Conservation (phyloP, 2,113 vertebrate genomes). For the Cisticola juncidis region DNA sequence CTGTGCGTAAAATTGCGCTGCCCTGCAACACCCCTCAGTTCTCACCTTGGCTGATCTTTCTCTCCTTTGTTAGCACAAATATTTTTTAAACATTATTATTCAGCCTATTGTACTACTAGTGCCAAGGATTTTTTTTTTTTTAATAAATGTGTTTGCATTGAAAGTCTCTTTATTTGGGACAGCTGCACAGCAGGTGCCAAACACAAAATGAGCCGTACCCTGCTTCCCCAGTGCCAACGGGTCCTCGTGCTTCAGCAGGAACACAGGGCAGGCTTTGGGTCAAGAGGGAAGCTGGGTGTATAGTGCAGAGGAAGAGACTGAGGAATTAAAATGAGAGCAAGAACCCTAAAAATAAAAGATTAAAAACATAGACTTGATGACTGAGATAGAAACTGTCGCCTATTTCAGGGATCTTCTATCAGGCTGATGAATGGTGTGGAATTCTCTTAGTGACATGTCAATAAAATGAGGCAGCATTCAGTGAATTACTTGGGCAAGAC, state of each 20-base stretch:
- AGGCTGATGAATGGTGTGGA: background rate
- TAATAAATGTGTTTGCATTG: background rate
- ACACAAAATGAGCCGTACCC: accelerated
- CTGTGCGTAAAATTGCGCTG: background rate
- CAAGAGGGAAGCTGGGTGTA: background rate
- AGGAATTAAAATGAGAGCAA: background rate
- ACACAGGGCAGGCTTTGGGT: background rate
- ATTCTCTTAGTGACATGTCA: background rate
- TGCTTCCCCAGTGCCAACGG: accelerated
- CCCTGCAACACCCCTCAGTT: accelerated
- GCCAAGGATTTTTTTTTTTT: background rate
- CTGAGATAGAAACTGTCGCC: background rate
- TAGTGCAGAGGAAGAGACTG: background rate
- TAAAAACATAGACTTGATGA: background rate
- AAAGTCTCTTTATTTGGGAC: background rate
- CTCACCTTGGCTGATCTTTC: background rate
- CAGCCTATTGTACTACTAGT: background rate
- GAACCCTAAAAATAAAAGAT: background rate
- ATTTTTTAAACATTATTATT: background rate
- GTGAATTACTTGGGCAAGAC: background rate
- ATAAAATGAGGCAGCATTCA: background rate
- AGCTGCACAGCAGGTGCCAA: background rate
- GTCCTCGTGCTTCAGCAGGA: background rate
- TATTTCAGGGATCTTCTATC: background rate
- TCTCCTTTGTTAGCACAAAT: background rate